Evolutionary conservation across 2,113 vertebrate genomes (phyloP).

Genomic region (Aphyosemion australe): DNA sequence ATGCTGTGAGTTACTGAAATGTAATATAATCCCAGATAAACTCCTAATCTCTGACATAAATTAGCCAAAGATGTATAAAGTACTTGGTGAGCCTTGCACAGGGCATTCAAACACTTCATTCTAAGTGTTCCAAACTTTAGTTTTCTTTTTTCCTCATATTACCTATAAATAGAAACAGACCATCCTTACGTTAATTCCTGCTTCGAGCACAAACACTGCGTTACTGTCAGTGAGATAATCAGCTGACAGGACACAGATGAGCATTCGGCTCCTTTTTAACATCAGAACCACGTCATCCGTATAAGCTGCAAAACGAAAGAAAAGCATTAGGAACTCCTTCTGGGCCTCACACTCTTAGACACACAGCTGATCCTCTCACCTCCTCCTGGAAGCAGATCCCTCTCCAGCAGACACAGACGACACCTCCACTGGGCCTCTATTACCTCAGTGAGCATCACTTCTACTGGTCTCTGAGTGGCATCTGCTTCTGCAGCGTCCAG

Average conservation of each 20-base stretch:
- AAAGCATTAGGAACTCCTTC: constrained; percentile 9
- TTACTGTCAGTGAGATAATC: constrained; percentile 78
- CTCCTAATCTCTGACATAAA: no score
- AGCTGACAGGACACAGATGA: constrained; percentile 85
- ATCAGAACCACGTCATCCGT: constrained; percentile 84
- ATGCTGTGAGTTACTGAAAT: no score
- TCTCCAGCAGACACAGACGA: constrained; percentile 86
- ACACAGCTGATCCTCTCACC: constrained; percentile 70
- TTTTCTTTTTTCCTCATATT: background rate
- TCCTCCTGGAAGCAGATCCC: constrained; percentile 89
- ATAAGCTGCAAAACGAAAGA: constrained; percentile 77
- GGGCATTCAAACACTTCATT: no score
- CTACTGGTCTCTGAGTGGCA: constrained; percentile 11
- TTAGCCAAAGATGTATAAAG: no score
- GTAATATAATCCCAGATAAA: no score
- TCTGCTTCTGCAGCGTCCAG: background rate
- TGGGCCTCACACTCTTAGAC: background rate
- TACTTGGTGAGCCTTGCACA: no score
- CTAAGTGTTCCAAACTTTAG: background rate
- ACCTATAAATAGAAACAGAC: background rate
- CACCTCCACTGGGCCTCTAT: constrained; percentile 87
- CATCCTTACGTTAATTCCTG: constrained; percentile 78
- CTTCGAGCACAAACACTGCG: constrained; percentile 86
- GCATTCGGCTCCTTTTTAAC: constrained; percentile 83
- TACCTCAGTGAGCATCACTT: constrained; percentile 73